Evolutionary conservation across 1,140 invertebrate species (phyloP).

Genomic region (Macrocentrus cingulum): DNA sequence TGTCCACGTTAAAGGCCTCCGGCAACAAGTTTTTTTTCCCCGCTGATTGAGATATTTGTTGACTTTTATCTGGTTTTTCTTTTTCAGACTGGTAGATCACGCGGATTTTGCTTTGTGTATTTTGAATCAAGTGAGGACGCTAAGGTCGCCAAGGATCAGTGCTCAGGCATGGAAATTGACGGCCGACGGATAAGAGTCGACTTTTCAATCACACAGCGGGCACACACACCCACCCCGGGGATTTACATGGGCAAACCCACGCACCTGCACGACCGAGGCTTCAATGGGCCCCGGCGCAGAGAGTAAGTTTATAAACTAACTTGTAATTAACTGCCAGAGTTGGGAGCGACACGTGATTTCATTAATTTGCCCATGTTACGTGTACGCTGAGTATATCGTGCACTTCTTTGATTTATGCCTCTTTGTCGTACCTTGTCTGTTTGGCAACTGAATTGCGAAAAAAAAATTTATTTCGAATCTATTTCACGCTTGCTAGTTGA

Average conservation of each 20-base stretch:
- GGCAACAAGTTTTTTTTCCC: slow-evolving; percentile 38
- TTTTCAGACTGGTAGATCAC: slow-evolving; percentile 81
- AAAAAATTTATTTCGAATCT: no score
- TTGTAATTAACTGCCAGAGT: slow-evolving; percentile 14
- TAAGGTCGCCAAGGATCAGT: slow-evolving; percentile 90
- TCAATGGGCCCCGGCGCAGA: slow-evolving; percentile 50
- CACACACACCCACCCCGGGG: slow-evolving; percentile 96
- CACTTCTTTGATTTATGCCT: no score
- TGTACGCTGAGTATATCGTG: no score
- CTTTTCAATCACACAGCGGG: slow-evolving; percentile 95
- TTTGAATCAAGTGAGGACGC: slow-evolving; percentile 89
- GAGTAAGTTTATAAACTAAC: slow-evolving; percentile 55
- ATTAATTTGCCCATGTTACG: no score
- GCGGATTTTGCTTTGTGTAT: slow-evolving; percentile 98
- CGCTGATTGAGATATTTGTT: not conserved
- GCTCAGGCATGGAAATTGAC: slow-evolving; percentile 92
- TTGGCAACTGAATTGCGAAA: no score
- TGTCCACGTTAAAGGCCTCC: slow-evolving; percentile 52
- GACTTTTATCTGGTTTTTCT: slow-evolving; percentile 20
- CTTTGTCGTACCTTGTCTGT: no score
- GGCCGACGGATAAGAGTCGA: slow-evolving; percentile 91
- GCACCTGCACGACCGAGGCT: slow-evolving; percentile 46
- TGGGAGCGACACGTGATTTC: slow-evolving; percentile 2
- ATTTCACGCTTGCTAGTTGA: no score
- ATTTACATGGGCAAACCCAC: slow-evolving; percentile 97